phyloP scores from a whole-genome alignment of 1,140 invertebrate genomes.

The Drosophila orena region DNA sequence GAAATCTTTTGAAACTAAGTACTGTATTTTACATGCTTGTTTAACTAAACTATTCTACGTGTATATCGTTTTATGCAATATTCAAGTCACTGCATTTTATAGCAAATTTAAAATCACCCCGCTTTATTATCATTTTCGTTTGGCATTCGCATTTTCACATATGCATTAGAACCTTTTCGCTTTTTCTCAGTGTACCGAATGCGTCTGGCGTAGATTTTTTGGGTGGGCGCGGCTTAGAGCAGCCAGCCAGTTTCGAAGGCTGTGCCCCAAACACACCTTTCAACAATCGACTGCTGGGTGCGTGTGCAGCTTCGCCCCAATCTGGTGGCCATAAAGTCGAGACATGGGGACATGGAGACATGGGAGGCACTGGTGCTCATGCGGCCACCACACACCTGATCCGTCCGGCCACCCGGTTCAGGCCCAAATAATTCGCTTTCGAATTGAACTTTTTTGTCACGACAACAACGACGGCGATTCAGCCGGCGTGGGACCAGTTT shows the following conservation, averaged over 20 bases:
- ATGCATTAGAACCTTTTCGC: neutral
- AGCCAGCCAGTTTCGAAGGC: slow-evolving; percentile 77
- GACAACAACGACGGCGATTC: slow-evolving; percentile 14
- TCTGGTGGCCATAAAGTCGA: slow-evolving; percentile 55
- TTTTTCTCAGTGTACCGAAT: slow-evolving; percentile 14
- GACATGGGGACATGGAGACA: slow-evolving; percentile 22
- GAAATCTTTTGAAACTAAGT: too few relatives aligned
- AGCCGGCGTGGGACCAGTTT: slow-evolving; percentile 37
- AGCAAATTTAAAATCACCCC: too few relatives aligned
- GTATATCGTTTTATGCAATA: too few relatives aligned
- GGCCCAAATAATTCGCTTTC: slow-evolving; percentile 62
- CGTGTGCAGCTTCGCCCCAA: slow-evolving; percentile 54
- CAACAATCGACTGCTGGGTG: slow-evolving; percentile 75
- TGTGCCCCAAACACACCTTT: slow-evolving; percentile 76
- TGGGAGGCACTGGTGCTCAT: slow-evolving; percentile 12
- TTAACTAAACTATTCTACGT: too few relatives aligned
- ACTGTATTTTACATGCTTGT: too few relatives aligned
- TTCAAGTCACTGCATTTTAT: too few relatives aligned
- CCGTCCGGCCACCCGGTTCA: slow-evolving; percentile 50
- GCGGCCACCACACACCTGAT: slow-evolving; percentile 57
- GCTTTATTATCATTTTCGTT: too few relatives aligned
- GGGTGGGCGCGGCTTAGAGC: slow-evolving; percentile 62
- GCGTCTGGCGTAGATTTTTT: slow-evolving; percentile 47
- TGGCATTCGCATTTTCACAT: too few relatives aligned
- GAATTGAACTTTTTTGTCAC: slow-evolving; percentile 81